Evolutionary conservation across 2,797 vertebrate species (phyloP).

Genomic region (Crypturellus tataupa): DNA sequence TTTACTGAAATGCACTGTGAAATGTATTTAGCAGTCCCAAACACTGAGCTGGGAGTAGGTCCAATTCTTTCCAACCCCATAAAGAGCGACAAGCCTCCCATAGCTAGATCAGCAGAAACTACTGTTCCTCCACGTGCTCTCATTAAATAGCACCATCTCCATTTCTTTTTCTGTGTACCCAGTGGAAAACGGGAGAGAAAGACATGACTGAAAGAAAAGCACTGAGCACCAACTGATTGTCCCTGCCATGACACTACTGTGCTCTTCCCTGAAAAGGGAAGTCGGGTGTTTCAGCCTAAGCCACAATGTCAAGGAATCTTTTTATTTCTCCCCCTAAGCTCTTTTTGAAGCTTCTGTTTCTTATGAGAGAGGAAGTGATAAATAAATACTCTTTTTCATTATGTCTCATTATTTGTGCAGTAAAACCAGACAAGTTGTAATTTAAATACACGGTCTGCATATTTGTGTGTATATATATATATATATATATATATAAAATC

Average conservation of each 20-base stretch:
- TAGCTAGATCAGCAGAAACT: not conserved
- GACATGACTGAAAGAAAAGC: not conserved
- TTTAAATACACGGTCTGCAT: not conserved
- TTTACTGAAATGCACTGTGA: conserved; percentile 34
- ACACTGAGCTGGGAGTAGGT: not conserved
- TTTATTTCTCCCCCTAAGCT: not conserved
- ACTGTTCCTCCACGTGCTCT: fast-evolving
- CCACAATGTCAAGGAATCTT: not conserved
- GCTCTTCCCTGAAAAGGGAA: not conserved
- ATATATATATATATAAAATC: not conserved
- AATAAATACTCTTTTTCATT: not conserved
- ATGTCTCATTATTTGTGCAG: not conserved
- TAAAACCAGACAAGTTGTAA: not conserved
- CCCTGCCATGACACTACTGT: not conserved
- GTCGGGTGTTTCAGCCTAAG: not conserved
- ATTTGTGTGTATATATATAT: too few species aligned
- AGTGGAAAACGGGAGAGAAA: not conserved
- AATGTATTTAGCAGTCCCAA: not conserved
- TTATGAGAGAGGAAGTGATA: not conserved
- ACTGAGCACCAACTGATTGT: not conserved
- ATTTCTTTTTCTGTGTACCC: not conserved
- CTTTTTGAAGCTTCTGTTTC: not conserved
- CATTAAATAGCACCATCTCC: not conserved
- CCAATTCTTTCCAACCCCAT: not conserved
- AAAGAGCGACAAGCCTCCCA: not conserved